Base-by-base conservation (phyloP, 2,113 vertebrate genomes). In the Microcebus lehilahytsara region DNA sequence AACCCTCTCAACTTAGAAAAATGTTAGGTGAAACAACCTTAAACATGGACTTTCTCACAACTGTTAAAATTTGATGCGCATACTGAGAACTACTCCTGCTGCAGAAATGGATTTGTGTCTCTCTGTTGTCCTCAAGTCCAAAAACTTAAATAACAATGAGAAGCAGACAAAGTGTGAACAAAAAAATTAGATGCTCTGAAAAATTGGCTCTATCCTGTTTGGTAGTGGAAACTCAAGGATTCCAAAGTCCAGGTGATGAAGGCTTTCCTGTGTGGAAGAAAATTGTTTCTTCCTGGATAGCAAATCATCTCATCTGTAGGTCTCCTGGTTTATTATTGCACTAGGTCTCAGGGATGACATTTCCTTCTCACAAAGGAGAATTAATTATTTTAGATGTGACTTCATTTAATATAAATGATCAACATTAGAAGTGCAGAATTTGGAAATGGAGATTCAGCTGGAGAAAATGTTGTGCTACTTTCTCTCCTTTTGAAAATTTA, bases 1-100 rank as follows among this genome's bases (percentile, higher is more conserved):
- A 96, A 95, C 7, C 58, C 69, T 90, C 60, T 95, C 13, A 46
- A 69, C 37, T 89, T 80, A 85, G 92, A 53, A 92, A 92, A 93
- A 94, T 40, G 22, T 90, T 85, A 95, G 93, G 84, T 80, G 64
- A 93, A 88, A 60, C 37, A 58, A 46, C 10, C 60, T 74, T 97
- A 92, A 81, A 67, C 25, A 58, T 16, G 8, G 62, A 30, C 56
- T 80, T 94, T 86, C 93, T 86, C 81, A 92, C 64, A 77, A 81
- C 69, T 42, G 53, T 86, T 85, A 84, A 85, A 37, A 81, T 74
- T 53, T 88, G 93, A 72, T 3, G 6, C 91, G 53, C 53, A 23
- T 11, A 62, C 66, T 91, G 85, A 91, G 53, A 72, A 88, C 53
- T 53, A 23, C 25, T 79, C 53, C 56, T 14, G 16, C 20, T 66